Conservation (phyloP, 2,888 invertebrate species). For the Diabrotica balteata region DNA sequence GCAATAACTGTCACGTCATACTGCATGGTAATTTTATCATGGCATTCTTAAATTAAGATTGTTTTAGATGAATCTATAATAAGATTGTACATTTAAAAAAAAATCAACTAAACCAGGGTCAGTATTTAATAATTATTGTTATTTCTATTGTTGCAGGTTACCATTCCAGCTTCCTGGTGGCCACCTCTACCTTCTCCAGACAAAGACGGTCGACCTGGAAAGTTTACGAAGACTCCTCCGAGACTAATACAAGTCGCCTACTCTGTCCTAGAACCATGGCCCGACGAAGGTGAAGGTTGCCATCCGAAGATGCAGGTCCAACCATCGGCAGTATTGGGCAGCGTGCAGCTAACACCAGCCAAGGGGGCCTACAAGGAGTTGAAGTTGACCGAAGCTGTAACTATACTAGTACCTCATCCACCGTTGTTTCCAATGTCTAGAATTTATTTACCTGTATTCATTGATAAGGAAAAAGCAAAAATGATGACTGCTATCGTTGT, state of each 20-base stretch:
- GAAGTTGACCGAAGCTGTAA: conserved; percentile 82
- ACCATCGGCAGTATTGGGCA: conserved; percentile 65
- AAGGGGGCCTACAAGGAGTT: conserved; percentile 85
- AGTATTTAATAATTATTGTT: too few species aligned
- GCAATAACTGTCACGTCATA: too few species aligned
- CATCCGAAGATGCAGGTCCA: conserved; percentile 77
- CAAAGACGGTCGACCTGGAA: conserved; percentile 64
- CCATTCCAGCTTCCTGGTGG: conserved; percentile 94
- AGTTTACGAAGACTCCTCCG: conserved; percentile 66
- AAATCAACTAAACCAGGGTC: too few species aligned
- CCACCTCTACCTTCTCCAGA: conserved; percentile 72
- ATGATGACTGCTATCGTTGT: conserved; percentile 81
- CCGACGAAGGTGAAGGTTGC: conserved; percentile 71
- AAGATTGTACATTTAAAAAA: too few species aligned
- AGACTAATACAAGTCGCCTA: conserved; percentile 83
- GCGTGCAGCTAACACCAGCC: conserved; percentile 77
- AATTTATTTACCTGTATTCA: conserved; percentile 88
- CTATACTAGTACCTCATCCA: conserved; percentile 85
- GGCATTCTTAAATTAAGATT: too few species aligned
- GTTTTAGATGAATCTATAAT: too few species aligned
- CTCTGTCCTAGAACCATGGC: conserved; percentile 84
- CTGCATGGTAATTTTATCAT: too few species aligned
- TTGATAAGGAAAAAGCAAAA: conserved; percentile 74
- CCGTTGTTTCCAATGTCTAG: conserved; percentile 89
- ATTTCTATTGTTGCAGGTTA: conserved; percentile 59